These are phyloP conservation scores for Sycon ciliatum DNA, from an alignment of 37 sponge, comb jelly and placozoan genomes.

Conservation along the genomic window DNA sequence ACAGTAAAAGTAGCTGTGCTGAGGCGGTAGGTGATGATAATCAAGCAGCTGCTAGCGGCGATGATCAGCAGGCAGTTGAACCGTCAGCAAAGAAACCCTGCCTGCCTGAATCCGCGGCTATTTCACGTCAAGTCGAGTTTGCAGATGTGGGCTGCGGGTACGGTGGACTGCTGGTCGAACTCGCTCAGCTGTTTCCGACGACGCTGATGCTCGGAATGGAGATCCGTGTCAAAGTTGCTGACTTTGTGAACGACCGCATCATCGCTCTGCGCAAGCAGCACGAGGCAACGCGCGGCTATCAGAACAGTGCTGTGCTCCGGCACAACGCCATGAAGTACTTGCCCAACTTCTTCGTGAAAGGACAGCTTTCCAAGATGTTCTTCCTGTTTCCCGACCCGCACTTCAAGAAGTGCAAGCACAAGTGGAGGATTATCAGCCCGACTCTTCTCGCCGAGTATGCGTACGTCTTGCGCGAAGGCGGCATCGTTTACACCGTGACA, in stretches of 20 bases:
- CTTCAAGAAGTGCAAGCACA: conserved; percentile 95
- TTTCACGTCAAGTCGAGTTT: conserved; percentile 51
- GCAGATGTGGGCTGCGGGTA: conserved; percentile 95
- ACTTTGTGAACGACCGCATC: conserved; percentile 91
- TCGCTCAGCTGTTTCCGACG: conserved; percentile 69
- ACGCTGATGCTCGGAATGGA: conserved; percentile 80
- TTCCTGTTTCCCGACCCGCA: conserved; percentile 97
- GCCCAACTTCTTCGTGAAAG: conserved; percentile 85
- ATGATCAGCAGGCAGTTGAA: conserved; percentile 22
- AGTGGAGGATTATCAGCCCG: conserved; percentile 81
- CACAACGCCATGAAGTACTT: conserved; percentile 98
- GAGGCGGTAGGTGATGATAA: background rate
- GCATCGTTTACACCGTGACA: conserved; percentile 83
- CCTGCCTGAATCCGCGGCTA: too few species aligned
- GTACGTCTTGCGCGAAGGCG: conserved; percentile 60
- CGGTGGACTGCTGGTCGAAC: conserved; percentile 77
- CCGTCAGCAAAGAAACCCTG: too few species aligned
- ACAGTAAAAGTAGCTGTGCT: too few species aligned
- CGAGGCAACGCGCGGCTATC: conserved; percentile 47
- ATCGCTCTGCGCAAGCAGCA: conserved; percentile 65
- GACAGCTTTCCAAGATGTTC: conserved; percentile 82
- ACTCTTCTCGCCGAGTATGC: conserved; percentile 86
- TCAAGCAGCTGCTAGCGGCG: background rate
- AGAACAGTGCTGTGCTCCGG: conserved; percentile 76
- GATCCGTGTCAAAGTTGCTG: conserved; percentile 91